Base-by-base conservation (phyloP, 2,797 vertebrate species). In the Gymnothorax reevesii region DNA sequence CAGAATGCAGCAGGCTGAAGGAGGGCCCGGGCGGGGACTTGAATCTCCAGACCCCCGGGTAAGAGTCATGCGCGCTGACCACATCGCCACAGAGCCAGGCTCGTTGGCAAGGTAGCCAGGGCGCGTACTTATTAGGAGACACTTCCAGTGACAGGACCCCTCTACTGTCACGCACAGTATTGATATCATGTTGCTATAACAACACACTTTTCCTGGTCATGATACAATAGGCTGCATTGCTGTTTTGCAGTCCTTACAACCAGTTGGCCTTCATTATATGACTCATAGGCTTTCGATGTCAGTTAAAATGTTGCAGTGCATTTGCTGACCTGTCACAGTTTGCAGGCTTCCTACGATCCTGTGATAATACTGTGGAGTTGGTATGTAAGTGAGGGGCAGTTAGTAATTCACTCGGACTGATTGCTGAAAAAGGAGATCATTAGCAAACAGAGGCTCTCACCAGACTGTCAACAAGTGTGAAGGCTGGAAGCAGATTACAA, bases 361-460 rank as follows among this genome's bases (percentile, higher is more conserved):
- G 15, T 22, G 57, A 8, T 55, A 42, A n/a, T 27, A 57, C 57
- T 6, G 82, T 84, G 83, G 85, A 87, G 86, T 82, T 83, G 86
- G 4, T 66, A 66, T 66, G 4, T 66, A 42, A n/a, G 22, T 0
- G 3, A 12, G 62, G 55, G 42, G 60, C 25, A 83, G n/a, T 6
- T 15, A 33, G 88, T 92, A 91, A 91, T 88, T 92, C 90, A 90
- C 82, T 54, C 73, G 86, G 87, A 85, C 87, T 86, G 89, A 87
- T 88, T 82, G 87, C 89, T 89, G 89, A 91, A 90, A 91, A 49
- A 91, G 22, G 88, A 89, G 91, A 94, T 94, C 93, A 91, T 90
- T 90, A 87, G 89, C 87, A 89, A 88, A 91, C 92, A 93, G 94
- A 93, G 93, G 93, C 95, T 94, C 93, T 91, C 88, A 94, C 94